Base-by-base conservation (phyloP, 2,888 invertebrate genomes). In the Agonopterix alstromeriana region DNA sequence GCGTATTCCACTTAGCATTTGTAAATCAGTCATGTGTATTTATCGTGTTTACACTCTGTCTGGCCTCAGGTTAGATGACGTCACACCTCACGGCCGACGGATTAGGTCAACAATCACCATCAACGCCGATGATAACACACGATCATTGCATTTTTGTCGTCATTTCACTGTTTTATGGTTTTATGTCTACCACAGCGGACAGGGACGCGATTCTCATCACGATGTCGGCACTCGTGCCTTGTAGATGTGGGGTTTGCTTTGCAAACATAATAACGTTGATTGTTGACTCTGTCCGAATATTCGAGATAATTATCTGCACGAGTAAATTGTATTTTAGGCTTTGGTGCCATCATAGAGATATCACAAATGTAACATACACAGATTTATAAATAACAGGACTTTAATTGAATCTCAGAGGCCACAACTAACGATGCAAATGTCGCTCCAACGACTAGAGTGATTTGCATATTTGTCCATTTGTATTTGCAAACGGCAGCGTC, bases 401-500 rank as follows among this genome's bases (percentile, higher is more conserved):
- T 49, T 36, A 46, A 10, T 11, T 49, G 44, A 49, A 11, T 58
- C 56, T 57, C 54, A 53, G 53, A 61, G 58, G 61, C 61, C 60
- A 56, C 64, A 63, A 61, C 67, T 64, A 70, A 60, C 66, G 62
- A 71, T 70, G 69, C 68, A 71, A 74, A 77, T 73, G 60, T 60
- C 64, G 60, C 69, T 65, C 65, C 65, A 61, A 67, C 70, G 69
- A 65, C 67, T 58, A 64, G 70, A 65, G 60, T 65, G 65, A 83
- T 83, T 84, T 78, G 77, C 82, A 83, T 83, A 73, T 68, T 10
- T 67, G 69, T 68, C 71, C 72, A 69, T 72, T 76, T 76, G 73
- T 79, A 73, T 81, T 82, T 81, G 72, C 75, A 70, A 76, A 77
- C 67, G 65, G 72, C 66, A 74, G 77, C 65, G 74, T 77, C 75